Percentiles rank a stretch among this genome's conserved stretches.
phyloP scores from a whole-genome alignment of 2,888 invertebrate genomes.

The Andrena dorsata region DNA sequence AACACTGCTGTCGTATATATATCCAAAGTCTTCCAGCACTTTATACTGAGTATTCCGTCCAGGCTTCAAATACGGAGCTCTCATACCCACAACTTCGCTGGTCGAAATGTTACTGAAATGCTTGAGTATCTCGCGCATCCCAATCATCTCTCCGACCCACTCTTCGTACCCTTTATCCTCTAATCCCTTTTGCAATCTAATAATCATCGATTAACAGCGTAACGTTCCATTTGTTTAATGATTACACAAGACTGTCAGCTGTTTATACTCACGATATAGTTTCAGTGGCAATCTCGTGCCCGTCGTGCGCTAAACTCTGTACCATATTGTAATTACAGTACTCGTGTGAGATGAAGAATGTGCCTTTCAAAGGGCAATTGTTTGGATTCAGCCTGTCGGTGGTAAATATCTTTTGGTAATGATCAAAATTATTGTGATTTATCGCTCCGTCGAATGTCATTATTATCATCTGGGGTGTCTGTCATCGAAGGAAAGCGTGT shows the following conservation, averaged over 20 bases:
- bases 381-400: constrained; percentile 94
- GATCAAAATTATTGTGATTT: constrained; percentile 95
- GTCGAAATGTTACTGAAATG: constrained; percentile 93
- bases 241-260: background rate
- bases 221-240: background rate
- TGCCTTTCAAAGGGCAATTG: constrained; percentile 94
- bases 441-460: constrained; percentile 97
- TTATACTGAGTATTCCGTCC: constrained; percentile 96
- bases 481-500: constrained; percentile 76
- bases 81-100: constrained; percentile 93
- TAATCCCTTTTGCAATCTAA: constrained; percentile 91
- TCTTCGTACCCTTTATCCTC: constrained; percentile 96
- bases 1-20: constrained; percentile 96
- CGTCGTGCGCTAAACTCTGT: constrained; percentile 94
- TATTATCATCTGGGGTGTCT: constrained; percentile 97
- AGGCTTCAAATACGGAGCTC: constrained; percentile 96
- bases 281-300: constrained; percentile 93
- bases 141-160: constrained; percentile 97
- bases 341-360: constrained; percentile 96
- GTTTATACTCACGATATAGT: constrained; percentile 89
- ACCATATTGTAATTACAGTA: constrained; percentile 97
- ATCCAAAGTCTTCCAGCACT: constrained; percentile 96
- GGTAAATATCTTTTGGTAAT: constrained; percentile 94
- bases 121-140: constrained; percentile 94
- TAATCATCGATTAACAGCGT: constrained; percentile 48